Percentiles rank a stretch among this genome's conserved stretches.
phyloP scores from a whole-genome alignment of 2,888 invertebrate genomes.

The Oxycera nigricornis region DNA sequence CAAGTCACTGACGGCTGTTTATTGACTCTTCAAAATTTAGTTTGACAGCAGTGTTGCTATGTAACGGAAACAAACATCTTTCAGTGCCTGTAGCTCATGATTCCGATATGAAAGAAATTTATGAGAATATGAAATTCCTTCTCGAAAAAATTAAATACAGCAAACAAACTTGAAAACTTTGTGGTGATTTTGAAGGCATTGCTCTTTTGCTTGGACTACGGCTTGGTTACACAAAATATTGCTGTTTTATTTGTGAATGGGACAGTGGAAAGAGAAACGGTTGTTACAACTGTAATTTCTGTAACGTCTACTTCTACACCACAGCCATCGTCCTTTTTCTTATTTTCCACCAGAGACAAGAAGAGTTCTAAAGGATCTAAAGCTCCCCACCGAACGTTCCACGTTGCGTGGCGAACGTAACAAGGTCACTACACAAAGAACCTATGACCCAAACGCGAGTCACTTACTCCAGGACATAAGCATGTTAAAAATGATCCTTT shows the following conservation, averaged over 20 bases:
- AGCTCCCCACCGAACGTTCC: too few species aligned
- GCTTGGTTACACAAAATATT: not conserved
- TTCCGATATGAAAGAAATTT: conserved; percentile 24
- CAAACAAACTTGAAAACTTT: not conserved
- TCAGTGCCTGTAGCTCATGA: conserved; percentile 10
- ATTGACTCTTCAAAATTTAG: conserved; percentile 2
- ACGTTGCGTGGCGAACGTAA: too few species aligned
- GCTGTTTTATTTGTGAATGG: conserved; percentile 5
- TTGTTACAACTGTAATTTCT: too few species aligned
- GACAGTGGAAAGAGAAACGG: conserved; percentile 10
- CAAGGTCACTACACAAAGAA: not conserved
- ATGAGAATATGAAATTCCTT: conserved; percentile 17
- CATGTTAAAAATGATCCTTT: too few species aligned
- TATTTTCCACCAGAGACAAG: too few species aligned
- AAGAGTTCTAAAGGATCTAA: too few species aligned
- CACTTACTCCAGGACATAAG: not conserved
- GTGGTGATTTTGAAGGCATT: not conserved
- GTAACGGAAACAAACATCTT: conserved; percentile 3
- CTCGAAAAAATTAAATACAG: conserved; percentile 11
- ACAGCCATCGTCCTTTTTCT: too few species aligned
- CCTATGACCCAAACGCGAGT: not conserved
- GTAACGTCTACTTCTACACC: too few species aligned
- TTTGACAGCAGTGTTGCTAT: not conserved
- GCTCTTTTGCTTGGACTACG: not conserved
- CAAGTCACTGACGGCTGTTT: not conserved